Evolutionary conservation across 1,140 invertebrate species (phyloP).

Genomic region (Littorina saxatilis): DNA sequence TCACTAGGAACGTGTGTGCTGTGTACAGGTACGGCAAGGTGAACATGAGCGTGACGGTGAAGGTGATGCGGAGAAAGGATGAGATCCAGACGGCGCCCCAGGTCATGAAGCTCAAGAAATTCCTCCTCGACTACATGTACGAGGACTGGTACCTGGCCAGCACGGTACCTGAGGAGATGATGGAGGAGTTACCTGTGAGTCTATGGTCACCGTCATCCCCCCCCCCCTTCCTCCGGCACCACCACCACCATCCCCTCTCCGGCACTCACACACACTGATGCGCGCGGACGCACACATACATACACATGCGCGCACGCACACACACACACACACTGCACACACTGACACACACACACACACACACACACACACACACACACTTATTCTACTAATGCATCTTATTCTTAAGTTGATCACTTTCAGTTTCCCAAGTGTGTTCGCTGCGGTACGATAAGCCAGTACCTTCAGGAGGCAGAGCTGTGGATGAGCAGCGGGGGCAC

Average conservation of each 20-base stretch:
- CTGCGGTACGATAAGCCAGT: slow-evolving; percentile 67
- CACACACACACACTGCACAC: neutral
- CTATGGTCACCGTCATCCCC: neutral
- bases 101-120: slow-evolving; percentile 70
- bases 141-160: slow-evolving; percentile 73
- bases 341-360: neutral
- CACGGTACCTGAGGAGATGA: slow-evolving; percentile 68
- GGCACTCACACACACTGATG: neutral
- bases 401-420: neutral
- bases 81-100: slow-evolving; percentile 37
- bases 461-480: slow-evolving; percentile 68
- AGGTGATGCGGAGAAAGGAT: slow-evolving; percentile 46
- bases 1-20: too few species aligned
- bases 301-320: neutral
- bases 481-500: slow-evolving; percentile 75
- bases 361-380: neutral
- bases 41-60: slow-evolving; percentile 66
- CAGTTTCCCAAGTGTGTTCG: slow-evolving; percentile 68
- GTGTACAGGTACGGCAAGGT: slow-evolving; percentile 65
- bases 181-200: slow-evolving; percentile 69
- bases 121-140: slow-evolving; percentile 71
- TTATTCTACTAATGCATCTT: neutral
- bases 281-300: neutral
- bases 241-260: neutral
- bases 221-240: neutral